phyloP scores from a whole-genome alignment of 2,797 vertebrate species.

The Halcyon smyrnensis region DNA sequence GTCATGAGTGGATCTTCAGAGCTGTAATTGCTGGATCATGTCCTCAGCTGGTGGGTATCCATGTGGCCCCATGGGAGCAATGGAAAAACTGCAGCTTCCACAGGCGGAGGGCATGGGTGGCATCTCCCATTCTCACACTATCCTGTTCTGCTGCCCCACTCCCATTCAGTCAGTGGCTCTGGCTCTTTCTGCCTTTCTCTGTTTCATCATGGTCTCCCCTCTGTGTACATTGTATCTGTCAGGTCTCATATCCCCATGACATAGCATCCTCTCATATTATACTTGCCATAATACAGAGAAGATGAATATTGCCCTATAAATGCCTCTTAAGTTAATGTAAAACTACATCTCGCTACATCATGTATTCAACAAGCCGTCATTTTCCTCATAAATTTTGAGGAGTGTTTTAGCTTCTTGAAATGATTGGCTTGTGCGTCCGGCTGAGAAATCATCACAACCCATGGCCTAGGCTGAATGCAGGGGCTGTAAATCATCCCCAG shows the following conservation, averaged over 20 bases:
- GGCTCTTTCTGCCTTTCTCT: not conserved
- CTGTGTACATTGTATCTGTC: not conserved
- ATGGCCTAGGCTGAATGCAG: constrained; percentile 46
- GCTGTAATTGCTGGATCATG: rapidly evolving
- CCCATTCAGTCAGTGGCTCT: not conserved
- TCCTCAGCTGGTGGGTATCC: not conserved
- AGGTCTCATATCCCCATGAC: constrained; percentile 55
- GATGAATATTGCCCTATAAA: constrained; percentile 77
- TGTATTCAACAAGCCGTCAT: constrained; percentile 75
- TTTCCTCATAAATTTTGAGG: constrained; percentile 75
- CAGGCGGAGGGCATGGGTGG: not conserved
- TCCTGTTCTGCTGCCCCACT: not conserved
- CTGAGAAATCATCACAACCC: constrained; percentile 61
- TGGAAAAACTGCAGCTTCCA: not conserved
- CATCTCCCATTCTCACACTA: not conserved
- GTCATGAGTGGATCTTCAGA: not conserved
- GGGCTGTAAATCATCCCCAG: constrained; percentile 69
- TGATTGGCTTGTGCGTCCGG: constrained; percentile 55
- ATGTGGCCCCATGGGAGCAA: not conserved
- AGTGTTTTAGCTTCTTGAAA: constrained; percentile 66
- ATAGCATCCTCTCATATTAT: constrained; percentile 61
- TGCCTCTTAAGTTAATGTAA: constrained; percentile 79
- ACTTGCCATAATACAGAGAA: constrained; percentile 66
- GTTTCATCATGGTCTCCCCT: not conserved
- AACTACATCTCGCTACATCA: constrained; percentile 71